These are phyloP conservation scores for Mastomys coucha DNA, from an alignment of 2,113 vertebrate genomes.

Conservation along the genomic window DNA sequence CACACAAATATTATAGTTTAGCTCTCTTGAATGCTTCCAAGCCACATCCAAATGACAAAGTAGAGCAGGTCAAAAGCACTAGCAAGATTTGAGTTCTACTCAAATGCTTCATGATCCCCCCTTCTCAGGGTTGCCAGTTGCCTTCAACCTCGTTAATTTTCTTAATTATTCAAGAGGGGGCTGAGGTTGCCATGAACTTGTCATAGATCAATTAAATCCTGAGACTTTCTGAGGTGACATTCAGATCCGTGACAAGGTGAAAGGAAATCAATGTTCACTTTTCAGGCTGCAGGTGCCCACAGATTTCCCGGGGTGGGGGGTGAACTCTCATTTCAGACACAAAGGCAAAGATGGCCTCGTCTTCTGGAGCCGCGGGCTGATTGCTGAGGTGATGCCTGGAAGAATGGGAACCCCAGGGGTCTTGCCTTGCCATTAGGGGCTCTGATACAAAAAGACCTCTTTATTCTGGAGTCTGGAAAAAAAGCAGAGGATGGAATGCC, in stretches of 20 bases:
- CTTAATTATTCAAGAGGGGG: slow-evolving; percentile 24
- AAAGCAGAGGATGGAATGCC: slow-evolving; percentile 65
- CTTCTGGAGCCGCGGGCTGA: slow-evolving; percentile 57
- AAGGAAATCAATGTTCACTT: slow-evolving; percentile 61
- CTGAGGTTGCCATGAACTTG: slow-evolving; percentile 27
- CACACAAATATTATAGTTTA: neutral
- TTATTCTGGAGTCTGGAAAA: slow-evolving; percentile 66
- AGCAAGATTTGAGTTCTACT: neutral
- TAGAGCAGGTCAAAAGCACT: neutral
- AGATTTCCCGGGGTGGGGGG: slow-evolving; percentile 27
- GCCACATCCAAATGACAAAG: slow-evolving; percentile 38
- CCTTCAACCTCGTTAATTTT: slow-evolving; percentile 16
- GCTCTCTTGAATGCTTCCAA: neutral
- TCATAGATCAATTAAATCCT: slow-evolving; percentile 78
- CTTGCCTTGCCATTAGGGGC: slow-evolving; percentile 35
- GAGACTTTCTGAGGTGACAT: slow-evolving; percentile 62
- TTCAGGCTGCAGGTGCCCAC: slow-evolving; percentile 22
- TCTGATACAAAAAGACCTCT: slow-evolving; percentile 67
- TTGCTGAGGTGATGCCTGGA: slow-evolving; percentile 52
- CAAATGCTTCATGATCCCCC: neutral
- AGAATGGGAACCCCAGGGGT: slow-evolving; percentile 69
- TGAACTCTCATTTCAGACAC: slow-evolving; percentile 68
- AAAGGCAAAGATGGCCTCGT: slow-evolving; percentile 71
- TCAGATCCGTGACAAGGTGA: slow-evolving; percentile 70
- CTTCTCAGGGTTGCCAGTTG: neutral